Evolutionary conservation across 1,140 invertebrate species (phyloP).

Genomic region (Chionoecetes opilio): DNA sequence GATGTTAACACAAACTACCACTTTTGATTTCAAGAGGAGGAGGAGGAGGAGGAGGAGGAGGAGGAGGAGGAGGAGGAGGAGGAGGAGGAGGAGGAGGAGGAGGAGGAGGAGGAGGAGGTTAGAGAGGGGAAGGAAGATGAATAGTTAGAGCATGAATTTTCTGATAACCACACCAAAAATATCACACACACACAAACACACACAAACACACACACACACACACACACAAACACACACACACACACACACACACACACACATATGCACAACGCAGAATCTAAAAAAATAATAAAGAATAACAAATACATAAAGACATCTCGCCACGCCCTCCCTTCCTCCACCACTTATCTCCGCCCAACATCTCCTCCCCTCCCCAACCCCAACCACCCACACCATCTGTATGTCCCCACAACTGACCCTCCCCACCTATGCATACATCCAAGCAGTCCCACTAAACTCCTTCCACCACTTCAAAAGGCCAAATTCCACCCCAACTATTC

Average conservation of each 20-base stretch:
- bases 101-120: background rate
- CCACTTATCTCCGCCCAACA: background rate
- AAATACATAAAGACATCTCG: background rate
- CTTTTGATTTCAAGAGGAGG: background rate
- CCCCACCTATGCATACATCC: too few species aligned
- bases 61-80: conserved; percentile 33
- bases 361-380: background rate
- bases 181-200: background rate
- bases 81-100: conserved; percentile 15
- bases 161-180: background rate
- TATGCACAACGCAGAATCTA: background rate
- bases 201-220: background rate
- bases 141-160: background rate
- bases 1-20: background rate
- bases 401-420: too few species aligned
- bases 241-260: background rate
- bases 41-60: background rate
- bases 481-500: too few species aligned
- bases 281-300: conserved; percentile 9
- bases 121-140: background rate
- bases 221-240: background rate
- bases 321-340: background rate
- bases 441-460: too few species aligned
- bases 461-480: too few species aligned
- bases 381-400: too few species aligned